Evolutionary conservation across 1,140 invertebrate species (phyloP).

Genomic region (Cepaea nemoralis): DNA sequence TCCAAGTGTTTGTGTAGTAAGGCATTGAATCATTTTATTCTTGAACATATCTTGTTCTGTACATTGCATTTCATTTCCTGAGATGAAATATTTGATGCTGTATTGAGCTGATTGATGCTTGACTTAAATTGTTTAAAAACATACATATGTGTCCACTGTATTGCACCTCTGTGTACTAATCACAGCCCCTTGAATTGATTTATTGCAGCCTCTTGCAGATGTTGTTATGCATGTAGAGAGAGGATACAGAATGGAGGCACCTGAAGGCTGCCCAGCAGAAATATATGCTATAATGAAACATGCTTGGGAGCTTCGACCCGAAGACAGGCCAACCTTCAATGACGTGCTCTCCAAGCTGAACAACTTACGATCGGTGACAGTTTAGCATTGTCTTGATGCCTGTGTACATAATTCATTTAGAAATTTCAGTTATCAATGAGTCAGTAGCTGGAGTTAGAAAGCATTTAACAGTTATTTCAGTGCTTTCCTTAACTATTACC

Average conservation of each 20-base stretch:
- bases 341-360: slow-evolving; percentile 78
- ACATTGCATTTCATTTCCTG: too few relatives aligned
- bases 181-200: too few relatives aligned
- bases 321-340: slow-evolving; percentile 89
- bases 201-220: slow-evolving; percentile 89
- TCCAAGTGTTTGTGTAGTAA: too few relatives aligned
- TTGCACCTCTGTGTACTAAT: too few relatives aligned
- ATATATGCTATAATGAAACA: slow-evolving; percentile 97
- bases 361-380: slow-evolving; percentile 55
- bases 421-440: not conserved
- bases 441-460: not conserved
- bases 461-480: not conserved
- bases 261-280: slow-evolving; percentile 95
- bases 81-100: too few relatives aligned
- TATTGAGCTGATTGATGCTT: too few relatives aligned
- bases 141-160: too few relatives aligned
- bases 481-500: not conserved
- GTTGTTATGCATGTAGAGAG: slow-evolving; percentile 98
- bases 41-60: too few relatives aligned
- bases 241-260: slow-evolving; percentile 99
- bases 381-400: slow-evolving; percentile 41
- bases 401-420: too few relatives aligned
- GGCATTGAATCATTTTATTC: too few relatives aligned
- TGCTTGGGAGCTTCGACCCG: slow-evolving; percentile 91
- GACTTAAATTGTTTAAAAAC: too few relatives aligned